phyloP scores from a whole-genome alignment of 64 coral and sea anemone genomes.

The Montipora capricornis region DNA sequence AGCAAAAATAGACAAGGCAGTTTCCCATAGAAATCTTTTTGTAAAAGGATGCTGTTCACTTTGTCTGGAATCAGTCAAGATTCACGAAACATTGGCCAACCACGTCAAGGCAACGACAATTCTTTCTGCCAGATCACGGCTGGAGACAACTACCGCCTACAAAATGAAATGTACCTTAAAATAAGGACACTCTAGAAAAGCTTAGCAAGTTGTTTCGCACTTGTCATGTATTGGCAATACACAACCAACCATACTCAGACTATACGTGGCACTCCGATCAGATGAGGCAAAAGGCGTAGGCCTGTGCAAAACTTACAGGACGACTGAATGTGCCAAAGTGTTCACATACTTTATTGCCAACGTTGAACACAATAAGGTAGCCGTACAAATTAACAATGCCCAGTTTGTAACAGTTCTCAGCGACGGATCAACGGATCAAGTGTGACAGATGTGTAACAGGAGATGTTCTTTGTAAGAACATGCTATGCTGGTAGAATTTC shows the following conservation, averaged over 20 bases:
- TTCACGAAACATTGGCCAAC: too few species aligned
- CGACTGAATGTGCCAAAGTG: conserved; percentile 1
- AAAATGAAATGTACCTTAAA: not conserved
- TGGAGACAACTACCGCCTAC: not conserved
- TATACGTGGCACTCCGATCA: conserved; percentile 16
- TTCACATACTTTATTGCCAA: conserved; percentile 26
- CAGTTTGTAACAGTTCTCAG: conserved; percentile 1
- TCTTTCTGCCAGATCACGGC: too few species aligned
- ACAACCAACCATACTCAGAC: not conserved
- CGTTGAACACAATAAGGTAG: conserved; percentile 1
- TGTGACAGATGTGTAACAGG: conserved; percentile 22
- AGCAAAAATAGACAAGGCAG: too few species aligned
- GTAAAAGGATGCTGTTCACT: too few species aligned
- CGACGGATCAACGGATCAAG: conserved; percentile 32
- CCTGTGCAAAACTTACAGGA: conserved; percentile 6
- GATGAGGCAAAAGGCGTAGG: conserved; percentile 15
- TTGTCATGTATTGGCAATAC: conserved; percentile 10
- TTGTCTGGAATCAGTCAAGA: too few species aligned
- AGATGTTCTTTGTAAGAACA: conserved; percentile 45
- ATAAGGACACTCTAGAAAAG: not conserved
- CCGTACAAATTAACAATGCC: not conserved
- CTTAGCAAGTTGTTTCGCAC: conserved; percentile 26
- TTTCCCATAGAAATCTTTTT: too few species aligned
- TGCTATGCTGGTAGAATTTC: not conserved
- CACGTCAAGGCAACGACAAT: not conserved